Conservation (phyloP, 1,140 invertebrate genomes). For the Drosophila auraria region DNA sequence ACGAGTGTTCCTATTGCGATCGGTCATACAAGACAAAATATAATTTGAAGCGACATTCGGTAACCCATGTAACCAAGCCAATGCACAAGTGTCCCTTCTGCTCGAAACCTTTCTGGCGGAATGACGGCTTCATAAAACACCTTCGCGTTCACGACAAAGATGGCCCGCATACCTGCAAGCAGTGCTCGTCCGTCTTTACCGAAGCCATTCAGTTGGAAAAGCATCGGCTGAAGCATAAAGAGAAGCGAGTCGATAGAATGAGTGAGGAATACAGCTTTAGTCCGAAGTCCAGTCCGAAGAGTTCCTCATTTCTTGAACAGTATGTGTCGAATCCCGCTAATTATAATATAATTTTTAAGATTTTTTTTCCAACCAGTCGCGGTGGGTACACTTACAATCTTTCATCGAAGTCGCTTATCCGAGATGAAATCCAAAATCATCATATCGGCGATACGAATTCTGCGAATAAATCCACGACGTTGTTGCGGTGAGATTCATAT, state of each 20-base stretch:
- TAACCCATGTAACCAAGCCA: slow-evolving; percentile 29
- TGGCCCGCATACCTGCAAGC: neutral
- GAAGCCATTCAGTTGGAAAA: neutral
- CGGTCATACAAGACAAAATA: neutral
- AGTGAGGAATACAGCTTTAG: no score
- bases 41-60: slow-evolving; percentile 11
- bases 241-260: no score
- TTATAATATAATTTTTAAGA: neutral
- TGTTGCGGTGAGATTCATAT: neutral
- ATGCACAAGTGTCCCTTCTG: slow-evolving; percentile 38
- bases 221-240: slow-evolving; percentile 2
- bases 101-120: slow-evolving; percentile 21
- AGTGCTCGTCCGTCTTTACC: neutral
- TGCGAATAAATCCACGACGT: neutral
- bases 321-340: neutral
- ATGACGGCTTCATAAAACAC: slow-evolving; percentile 29
- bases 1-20: slow-evolving; percentile 2
- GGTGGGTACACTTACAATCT: no score
- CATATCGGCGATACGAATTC: neutral
- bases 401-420: no score
- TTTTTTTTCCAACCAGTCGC: neutral
- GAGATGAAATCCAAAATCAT: neutral
- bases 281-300: no score
- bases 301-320: neutral
- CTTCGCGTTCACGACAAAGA: slow-evolving; percentile 1